Conservation (phyloP, 2,888 invertebrate genomes). For the Orthosia gothica region DNA sequence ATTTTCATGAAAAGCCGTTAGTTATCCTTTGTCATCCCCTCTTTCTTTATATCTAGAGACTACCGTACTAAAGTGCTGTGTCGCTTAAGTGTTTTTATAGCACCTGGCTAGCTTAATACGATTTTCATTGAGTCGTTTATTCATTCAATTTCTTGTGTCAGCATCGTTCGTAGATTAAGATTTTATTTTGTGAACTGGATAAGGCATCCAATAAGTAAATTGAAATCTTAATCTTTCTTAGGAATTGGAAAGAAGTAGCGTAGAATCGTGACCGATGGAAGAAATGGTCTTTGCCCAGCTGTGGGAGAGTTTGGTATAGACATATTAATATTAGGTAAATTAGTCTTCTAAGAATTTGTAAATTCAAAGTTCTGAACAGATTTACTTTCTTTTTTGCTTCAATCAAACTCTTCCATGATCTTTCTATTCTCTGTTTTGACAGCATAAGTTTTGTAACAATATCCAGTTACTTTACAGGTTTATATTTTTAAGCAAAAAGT, state of each 20-base stretch:
- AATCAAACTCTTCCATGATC: not conserved
- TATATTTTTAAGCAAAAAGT: conserved; percentile 3
- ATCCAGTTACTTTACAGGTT: not conserved
- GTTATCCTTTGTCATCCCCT: conserved; percentile 14
- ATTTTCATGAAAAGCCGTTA: conserved; percentile 4
- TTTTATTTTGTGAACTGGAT: not conserved
- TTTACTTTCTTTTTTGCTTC: not conserved
- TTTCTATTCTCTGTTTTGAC: not conserved
- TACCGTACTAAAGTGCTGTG: conserved; percentile 14
- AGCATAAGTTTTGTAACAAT: not conserved
- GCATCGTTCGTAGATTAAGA: not conserved
- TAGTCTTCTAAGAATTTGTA: not conserved
- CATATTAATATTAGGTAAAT: not conserved
- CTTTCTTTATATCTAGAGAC: conserved; percentile 7
- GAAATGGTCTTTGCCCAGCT: no score
- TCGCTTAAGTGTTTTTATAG: conserved; percentile 19
- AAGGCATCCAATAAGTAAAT: no score
- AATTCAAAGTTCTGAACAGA: not conserved
- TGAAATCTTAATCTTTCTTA: no score
- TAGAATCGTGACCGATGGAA: no score
- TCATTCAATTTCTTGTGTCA: conserved; percentile 3
- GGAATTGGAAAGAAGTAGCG: no score
- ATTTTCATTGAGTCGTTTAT: conserved; percentile 27
- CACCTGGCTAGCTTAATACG: conserved; percentile 13
- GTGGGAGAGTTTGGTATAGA: no score